Base-by-base conservation (phyloP, 2,797 vertebrate genomes). In the Melopsittacus undulatus region DNA sequence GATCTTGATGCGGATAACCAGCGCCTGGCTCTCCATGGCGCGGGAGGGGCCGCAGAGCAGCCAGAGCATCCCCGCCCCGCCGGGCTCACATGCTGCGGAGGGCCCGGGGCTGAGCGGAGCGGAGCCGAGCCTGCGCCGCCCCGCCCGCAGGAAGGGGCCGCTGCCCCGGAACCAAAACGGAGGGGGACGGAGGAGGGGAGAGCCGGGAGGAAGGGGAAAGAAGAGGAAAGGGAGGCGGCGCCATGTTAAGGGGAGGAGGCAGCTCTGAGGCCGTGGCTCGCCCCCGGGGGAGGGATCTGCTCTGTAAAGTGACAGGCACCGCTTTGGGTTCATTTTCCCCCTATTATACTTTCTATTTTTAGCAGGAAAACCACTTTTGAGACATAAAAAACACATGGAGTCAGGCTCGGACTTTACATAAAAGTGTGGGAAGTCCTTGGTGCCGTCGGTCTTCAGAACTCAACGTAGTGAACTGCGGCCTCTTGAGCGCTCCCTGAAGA, bases 1-100 rank as follows among this genome's bases (percentile, higher is more conserved):
- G 30, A 99, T 98, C 92, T 98, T 98, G 96, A 99, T 99, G 82
- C 99, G 99, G 97, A 99, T 99, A 67, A 99, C 99, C 96, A 99
- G 98, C 88, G 98, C 98, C 97, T 99, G 98, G 94, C 92, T 95
- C 97, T 99, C 99, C 99, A 99, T 99, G 92, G 97, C 97, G 96
- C 76, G 94, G 89, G 94, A 85, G 92, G 98, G 97, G 90, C 98
- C 98, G 96, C 98, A 97, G 97, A 97, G 97, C 95, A 98, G 98
- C 97, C 98, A 98, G 95, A 98, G 97, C 98, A 99, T 98, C 93
- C 94, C 97, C 97, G 83, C 96, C 93, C 69, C 67, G 38, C 77
- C 87, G 92, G 84, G 89, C 95, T 98, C 96, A 98, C 98, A 98
- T 98, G 66, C 96, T 96, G 95, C 82, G 49, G 81, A 5, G 21